Evolutionary conservation across 1,140 invertebrate species (phyloP).

Genomic region (Aphaenogaster ashmeadi): DNA sequence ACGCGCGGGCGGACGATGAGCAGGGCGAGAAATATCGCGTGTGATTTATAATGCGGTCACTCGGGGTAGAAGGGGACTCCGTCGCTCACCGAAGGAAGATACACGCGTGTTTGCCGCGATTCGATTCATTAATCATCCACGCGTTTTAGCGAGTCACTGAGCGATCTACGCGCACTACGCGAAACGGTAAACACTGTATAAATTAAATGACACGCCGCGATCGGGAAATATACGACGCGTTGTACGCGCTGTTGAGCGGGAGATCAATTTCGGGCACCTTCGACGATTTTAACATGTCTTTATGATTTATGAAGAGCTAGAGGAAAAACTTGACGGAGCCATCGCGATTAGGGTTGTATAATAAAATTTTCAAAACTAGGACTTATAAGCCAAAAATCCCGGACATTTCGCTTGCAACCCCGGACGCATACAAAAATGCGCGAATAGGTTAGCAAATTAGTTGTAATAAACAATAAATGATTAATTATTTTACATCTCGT

Average conservation of each 20-base stretch:
- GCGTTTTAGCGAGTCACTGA: slow-evolving; percentile 71
- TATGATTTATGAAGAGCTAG: background rate
- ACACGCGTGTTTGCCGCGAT: slow-evolving; percentile 15
- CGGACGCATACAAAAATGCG: too few species aligned
- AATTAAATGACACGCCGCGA: slow-evolving; percentile 61
- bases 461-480: too few species aligned
- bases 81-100: slow-evolving; percentile 30
- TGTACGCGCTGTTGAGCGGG: background rate
- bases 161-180: slow-evolving; percentile 40
- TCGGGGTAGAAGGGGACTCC: slow-evolving; percentile 25
- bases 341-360: background rate
- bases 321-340: too few species aligned
- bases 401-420: too few species aligned
- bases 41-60: slow-evolving; percentile 72
- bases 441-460: too few species aligned
- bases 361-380: too few species aligned
- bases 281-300: background rate
- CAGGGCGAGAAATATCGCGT: slow-evolving; percentile 63
- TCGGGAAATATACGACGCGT: slow-evolving; percentile 29
- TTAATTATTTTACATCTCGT: too few species aligned
- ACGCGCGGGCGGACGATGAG: slow-evolving; percentile 35
- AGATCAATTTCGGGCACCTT: background rate
- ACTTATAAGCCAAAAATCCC: too few species aligned
- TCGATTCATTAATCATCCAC: slow-evolving; percentile 73
- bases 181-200: slow-evolving; percentile 67